Percentiles rank a stretch among this genome's conserved stretches.
Conservation (phyloP, 2,888 invertebrate species). For the Acrobasis repandana region DNA sequence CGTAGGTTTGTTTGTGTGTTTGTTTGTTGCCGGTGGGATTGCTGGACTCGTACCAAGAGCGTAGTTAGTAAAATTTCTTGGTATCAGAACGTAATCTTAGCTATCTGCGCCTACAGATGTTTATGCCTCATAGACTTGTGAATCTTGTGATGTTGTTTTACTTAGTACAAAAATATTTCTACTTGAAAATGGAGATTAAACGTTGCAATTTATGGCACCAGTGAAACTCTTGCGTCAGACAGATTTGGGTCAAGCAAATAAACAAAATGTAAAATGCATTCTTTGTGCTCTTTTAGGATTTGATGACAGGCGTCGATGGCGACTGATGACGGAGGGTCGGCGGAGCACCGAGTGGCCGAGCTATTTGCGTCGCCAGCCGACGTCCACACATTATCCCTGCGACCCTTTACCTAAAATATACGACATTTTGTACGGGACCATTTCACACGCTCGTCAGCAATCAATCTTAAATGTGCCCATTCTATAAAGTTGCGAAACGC, state of each 20-base stretch:
- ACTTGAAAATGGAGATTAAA: conserved; percentile 1
- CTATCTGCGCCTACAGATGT: no score
- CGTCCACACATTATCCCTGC: conserved; percentile 61
- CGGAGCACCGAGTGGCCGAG: conserved; percentile 42
- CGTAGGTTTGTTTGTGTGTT: no score
- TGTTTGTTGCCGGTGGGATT: no score
- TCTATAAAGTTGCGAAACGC: conserved; percentile 1
- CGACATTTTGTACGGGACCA: conserved; percentile 48
- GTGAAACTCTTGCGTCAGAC: conserved; percentile 1
- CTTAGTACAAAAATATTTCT: not conserved
- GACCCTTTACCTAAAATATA: conserved; percentile 56
- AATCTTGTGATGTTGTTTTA: no score
- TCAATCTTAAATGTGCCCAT: conserved; percentile 35
- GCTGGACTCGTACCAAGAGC: no score
- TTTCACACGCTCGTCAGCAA: conserved; percentile 49
- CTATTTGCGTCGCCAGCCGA: conserved; percentile 57
- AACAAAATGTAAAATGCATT: conserved; percentile 35
- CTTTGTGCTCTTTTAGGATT: conserved; percentile 35
- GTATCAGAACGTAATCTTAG: no score
- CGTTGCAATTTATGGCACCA: not conserved
- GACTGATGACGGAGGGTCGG: conserved; percentile 47
- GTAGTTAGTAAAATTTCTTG: no score
- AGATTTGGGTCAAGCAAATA: conserved; percentile 18
- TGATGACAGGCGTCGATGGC: conserved; percentile 38
- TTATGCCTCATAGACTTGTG: no score